Evolutionary conservation across 2,888 invertebrate species (phyloP).

Genomic region (Oxyteleia sp.): DNA sequence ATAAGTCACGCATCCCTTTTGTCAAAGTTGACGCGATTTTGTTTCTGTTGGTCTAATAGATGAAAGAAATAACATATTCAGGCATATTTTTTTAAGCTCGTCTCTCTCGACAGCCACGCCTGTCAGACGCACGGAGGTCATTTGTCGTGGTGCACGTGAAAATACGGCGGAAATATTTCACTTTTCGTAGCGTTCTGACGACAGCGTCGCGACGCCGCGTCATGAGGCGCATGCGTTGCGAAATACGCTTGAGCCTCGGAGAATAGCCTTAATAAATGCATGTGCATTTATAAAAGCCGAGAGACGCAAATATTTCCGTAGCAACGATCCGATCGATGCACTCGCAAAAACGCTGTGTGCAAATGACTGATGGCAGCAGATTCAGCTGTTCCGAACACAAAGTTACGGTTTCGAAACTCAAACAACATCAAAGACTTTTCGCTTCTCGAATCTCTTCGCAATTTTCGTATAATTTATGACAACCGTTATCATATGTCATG

Average conservation of each 20-base stretch:
- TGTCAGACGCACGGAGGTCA: conserved; percentile 86
- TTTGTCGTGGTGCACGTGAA: conserved; percentile 86
- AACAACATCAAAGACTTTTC: conserved; percentile 51
- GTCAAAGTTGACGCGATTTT: conserved; percentile 50
- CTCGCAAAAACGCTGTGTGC: conserved; percentile 64
- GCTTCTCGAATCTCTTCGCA: not conserved
- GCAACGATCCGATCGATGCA: conserved; percentile 73
- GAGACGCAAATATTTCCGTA: conserved; percentile 81
- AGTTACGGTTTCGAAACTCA: conserved; percentile 44
- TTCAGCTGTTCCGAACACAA: conserved; percentile 45
- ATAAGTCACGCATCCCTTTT: conserved; percentile 38
- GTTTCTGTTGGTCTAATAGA: conserved; percentile 77
- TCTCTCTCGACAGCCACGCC: conserved; percentile 78
- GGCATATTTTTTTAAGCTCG: conserved; percentile 79
- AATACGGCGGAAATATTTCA: conserved; percentile 87
- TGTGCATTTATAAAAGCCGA: conserved; percentile 84
- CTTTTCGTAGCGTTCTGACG: conserved; percentile 87
- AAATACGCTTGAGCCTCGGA: conserved; percentile 82
- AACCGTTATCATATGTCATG: not conserved
- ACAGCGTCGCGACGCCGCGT: conserved; percentile 87
- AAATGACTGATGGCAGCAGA: conserved; percentile 61
- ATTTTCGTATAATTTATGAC: conserved; percentile 9
- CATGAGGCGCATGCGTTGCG: conserved; percentile 85
- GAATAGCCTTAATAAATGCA: conserved; percentile 87
- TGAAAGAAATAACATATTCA: conserved; percentile 81